phyloP scores from a whole-genome alignment of 1,140 invertebrate genomes.

The Ganaspis sp. region DNA sequence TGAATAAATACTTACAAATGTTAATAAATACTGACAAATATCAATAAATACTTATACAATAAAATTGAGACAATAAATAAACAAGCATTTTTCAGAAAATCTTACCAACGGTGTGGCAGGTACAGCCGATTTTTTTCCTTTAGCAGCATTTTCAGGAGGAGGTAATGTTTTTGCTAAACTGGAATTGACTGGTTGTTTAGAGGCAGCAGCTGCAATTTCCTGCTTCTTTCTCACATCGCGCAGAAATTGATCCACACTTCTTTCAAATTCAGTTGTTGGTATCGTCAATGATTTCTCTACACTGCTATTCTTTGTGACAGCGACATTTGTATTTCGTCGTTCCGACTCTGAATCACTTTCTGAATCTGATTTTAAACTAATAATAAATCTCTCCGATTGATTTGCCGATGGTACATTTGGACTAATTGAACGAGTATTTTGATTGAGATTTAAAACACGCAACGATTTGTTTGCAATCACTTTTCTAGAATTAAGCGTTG shows the following conservation, averaged over 20 bases:
- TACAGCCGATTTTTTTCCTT: conserved; percentile 18
- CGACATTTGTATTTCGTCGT: neutral
- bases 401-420: conserved; percentile 42
- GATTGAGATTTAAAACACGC: conserved; percentile 24
- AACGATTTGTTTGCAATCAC: conserved; percentile 34
- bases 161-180: conserved; percentile 3
- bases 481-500: conserved; percentile 44
- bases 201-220: conserved; percentile 56
- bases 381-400: conserved; percentile 65
- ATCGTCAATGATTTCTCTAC: conserved; percentile 48
- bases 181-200: conserved; percentile 31
- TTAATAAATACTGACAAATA: no score
- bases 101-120: conserved; percentile 46
- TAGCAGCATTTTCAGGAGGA: neutral
- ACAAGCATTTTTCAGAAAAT: neutral
- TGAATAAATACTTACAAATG: no score
- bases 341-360: conserved; percentile 69
- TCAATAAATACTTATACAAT: no score
- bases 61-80: neutral
- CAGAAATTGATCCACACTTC: conserved; percentile 70
- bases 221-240: conserved; percentile 66
- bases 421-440: conserved; percentile 45
- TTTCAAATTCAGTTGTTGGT: conserved; percentile 68
- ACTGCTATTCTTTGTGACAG: conserved; percentile 4
- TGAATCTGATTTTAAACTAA: conserved; percentile 68